phyloP scores from a whole-genome alignment of 2,797 vertebrate species.

The Acanthopagrus latus region DNA sequence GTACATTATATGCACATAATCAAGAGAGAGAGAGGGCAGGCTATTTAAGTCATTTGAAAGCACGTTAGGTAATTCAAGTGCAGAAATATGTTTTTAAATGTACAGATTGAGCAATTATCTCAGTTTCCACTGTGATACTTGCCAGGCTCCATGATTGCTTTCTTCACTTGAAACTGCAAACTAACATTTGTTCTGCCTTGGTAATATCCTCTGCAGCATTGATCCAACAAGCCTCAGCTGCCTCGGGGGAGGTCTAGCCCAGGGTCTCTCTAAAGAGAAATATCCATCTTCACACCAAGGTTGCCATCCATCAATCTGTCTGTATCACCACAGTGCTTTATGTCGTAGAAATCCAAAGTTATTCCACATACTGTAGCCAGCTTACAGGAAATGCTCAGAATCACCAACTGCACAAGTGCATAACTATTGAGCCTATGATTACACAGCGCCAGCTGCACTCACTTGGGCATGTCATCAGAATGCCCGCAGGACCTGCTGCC shows the following conservation, averaged over 20 bases:
- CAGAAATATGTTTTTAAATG: neutral
- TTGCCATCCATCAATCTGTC: conserved; percentile 50
- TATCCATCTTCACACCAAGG: conserved; percentile 44
- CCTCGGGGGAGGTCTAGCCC: conserved; percentile 6
- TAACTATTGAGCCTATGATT: conserved; percentile 59
- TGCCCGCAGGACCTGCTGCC: conserved; percentile 40
- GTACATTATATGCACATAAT: neutral
- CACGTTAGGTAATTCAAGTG: neutral
- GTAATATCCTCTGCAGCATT: conserved; percentile 9
- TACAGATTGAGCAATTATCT: neutral
- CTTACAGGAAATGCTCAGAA: conserved; percentile 21
- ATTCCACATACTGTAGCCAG: conserved; percentile 32
- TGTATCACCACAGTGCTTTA: conserved; percentile 11
- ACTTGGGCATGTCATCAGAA: conserved; percentile 54
- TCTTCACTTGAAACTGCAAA: conserved; percentile 7
- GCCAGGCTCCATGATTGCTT: conserved; percentile 1
- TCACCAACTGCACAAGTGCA: conserved; percentile 16
- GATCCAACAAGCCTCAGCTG: conserved; percentile 35
- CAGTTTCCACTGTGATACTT: neutral
- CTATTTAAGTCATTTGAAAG: neutral
- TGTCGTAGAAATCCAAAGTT: conserved; percentile 21
- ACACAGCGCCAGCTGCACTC: conserved; percentile 51
- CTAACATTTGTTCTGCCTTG: conserved; percentile 6
- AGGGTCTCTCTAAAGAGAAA: conserved; percentile 36
- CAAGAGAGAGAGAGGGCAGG: neutral